Evolutionary conservation across 2,797 vertebrate species (phyloP), one percentile per base, ranked within the genome.

Genomic region (Onychomys leucogaster): DNA sequence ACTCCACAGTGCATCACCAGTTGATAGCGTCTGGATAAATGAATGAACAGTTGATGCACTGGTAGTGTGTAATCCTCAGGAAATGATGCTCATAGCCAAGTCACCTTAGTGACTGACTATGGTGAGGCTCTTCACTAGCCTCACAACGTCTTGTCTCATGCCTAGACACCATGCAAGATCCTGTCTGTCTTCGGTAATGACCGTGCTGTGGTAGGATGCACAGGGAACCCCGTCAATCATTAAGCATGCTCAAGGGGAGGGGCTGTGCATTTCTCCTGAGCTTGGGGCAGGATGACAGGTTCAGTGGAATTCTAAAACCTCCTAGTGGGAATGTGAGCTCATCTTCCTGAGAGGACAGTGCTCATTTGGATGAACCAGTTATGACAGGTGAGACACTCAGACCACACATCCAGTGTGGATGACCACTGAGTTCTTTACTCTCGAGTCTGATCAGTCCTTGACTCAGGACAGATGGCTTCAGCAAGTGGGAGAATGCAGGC

Each of bases 51-150:
- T 43, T 23, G 37, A 52, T 43, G 65, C 37, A 6, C 1, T 0
- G 17, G 29, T 1, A 0, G 17, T 41, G 1, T 25, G 32, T 0
- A 0, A 1, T 23, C 2, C 37, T 9, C 0, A 14, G 55, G 61
- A 41, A 75, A 21, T 2, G 1, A 11, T 0, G 0, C 2, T 7
- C 10, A 0, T n/a, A 25, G 80, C 1, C 6, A 27, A 21, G 14
- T 46, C 4, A 32, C 27, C 32, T 6, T 11, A 5, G 25, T 78
- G 94, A 8, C 23, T 78, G 94, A 8, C 23, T 17, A 34, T 10
- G 71, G 14, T 4, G 0, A 5, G 6, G 32, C 32, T 29, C 43
- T 7, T 7, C 25, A 91, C 34, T 0, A 16, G 59, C 11, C 29
- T 25, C 49, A 5, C 14, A 81, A 67, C 25, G 73, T 55, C 37